Evolutionary conservation across 1,140 invertebrate genomes (phyloP), one percentile per base, ranked within the genome.

Genomic region (Andricus grossulariae): DNA sequence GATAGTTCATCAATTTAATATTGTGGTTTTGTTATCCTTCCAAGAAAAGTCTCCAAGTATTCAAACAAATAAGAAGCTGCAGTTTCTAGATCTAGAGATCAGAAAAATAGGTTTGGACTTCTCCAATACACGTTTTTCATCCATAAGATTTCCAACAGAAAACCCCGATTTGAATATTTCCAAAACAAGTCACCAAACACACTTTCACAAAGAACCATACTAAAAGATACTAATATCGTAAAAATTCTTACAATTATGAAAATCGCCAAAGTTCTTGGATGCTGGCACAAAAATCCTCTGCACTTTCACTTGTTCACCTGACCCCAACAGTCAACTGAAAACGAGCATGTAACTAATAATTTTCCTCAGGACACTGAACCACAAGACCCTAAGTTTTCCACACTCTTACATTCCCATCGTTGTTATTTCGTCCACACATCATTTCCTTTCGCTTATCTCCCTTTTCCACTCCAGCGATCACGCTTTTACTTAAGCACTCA

Each of bases 401-500:
- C 60, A 66, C 60, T 66, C 60, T 66, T 32, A 66, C 60, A 66
- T 45, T 66, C 25, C 25, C 60, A 66, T 7, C 60, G 60, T 32
- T 25, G 32, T 66, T 66, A 25, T 66, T 66, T 66, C 60, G 60
- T 66, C 60, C 60, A 66, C 60, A 66, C 60, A 66, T 66, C 60
- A 66, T 66, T 66, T 66, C 60, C 60, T 66, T 66, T 66, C 60
- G 60, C 60, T 66, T 66, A 66, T 66, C 60, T 32, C 60, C 60
- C 60, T 66, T 66, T 66, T 66, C 60, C 60, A 66, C 60, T 66
- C 25, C 21, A 66, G 60, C 60, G 60, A 66, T 66, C 32, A n/a
- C 60, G 25, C 60, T 66, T 66, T 66, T 66, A 32, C 60, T 66
- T 32, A 66, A 45, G 32, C 15, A 66, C 57, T 66, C 25, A 66